A percentile compares a stretch with the other conserved stretches of the same genome.
Evolutionary conservation across 1,140 invertebrate genomes (phyloP).

Genomic region (Lepidurus apus): DNA sequence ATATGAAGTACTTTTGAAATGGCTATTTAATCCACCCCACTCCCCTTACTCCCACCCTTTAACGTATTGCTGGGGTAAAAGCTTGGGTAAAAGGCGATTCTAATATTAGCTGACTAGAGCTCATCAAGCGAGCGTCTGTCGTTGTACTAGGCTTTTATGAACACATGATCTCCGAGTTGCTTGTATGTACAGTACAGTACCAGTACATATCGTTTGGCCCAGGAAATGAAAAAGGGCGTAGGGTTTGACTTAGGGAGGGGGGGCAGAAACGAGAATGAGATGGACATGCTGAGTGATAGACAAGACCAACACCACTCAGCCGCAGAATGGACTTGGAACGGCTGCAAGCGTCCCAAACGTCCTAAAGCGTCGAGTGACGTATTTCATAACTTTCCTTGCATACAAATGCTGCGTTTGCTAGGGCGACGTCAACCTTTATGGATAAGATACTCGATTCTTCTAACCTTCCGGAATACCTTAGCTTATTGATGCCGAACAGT

Average conservation of each 20-base stretch:
- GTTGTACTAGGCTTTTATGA: not conserved
- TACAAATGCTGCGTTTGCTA: not conserved
- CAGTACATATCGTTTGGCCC: not conserved
- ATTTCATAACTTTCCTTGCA: not conserved
- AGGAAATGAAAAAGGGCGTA: constrained; percentile 19
- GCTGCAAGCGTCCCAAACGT: not conserved
- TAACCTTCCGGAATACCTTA: too few species aligned
- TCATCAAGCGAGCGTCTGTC: constrained; percentile 7
- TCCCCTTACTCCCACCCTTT: not conserved
- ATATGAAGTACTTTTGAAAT: constrained; percentile 6
- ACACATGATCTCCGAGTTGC: constrained; percentile 6
- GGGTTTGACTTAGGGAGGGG: not conserved
- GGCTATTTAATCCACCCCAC: not conserved
- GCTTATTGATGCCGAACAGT: too few species aligned
- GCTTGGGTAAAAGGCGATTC: not conserved
- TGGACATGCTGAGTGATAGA: not conserved
- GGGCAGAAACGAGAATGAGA: not conserved
- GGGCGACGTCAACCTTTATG: not conserved
- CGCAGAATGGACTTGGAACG: not conserved
- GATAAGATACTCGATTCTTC: too few species aligned
- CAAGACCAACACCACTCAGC: not conserved
- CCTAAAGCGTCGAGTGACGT: not conserved
- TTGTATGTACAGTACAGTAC: not conserved
- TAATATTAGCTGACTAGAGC: not conserved
- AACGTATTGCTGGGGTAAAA: not conserved